A percentile compares a stretch with the other conserved stretches of the same genome.
Conservation (phyloP, 2,888 invertebrate genomes). For the Agrochola circellaris region DNA sequence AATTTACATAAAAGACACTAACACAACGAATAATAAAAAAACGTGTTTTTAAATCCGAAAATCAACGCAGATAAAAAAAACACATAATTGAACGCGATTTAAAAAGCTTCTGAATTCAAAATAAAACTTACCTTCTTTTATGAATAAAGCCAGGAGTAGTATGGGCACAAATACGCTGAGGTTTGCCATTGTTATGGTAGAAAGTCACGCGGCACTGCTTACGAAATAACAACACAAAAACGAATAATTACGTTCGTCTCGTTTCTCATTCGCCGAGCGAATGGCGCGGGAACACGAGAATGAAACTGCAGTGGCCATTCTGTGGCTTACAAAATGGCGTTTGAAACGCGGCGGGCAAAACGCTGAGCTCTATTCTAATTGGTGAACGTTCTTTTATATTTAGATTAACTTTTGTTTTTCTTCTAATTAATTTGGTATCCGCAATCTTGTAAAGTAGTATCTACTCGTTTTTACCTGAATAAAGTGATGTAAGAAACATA, state of each 20-base stretch:
- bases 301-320: constrained; percentile 50
- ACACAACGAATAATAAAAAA: neutral
- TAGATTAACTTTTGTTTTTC: neutral
- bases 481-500: constrained; percentile 4
- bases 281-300: constrained; percentile 73
- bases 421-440: neutral
- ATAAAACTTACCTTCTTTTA: constrained; percentile 81
- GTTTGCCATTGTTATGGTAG: constrained; percentile 80
- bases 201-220: constrained; percentile 69
- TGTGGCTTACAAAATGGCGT: constrained; percentile 34
- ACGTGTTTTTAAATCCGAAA: neutral
- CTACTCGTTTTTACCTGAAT: constrained; percentile 6
- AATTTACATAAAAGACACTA: neutral
- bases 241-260: constrained; percentile 70
- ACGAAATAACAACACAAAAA: constrained; percentile 70
- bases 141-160: constrained; percentile 82
- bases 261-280: constrained; percentile 76
- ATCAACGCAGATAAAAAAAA: neutral
- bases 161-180: constrained; percentile 82
- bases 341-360: constrained; percentile 50
- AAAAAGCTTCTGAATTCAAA: constrained; percentile 13
- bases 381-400: neutral
- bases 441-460: neutral
- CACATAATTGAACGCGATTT: neutral
- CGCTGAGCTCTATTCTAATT: constrained; percentile 20